Evolutionary conservation across 2,888 invertebrate species (phyloP).

Genomic region (Drosophila dives): DNA sequence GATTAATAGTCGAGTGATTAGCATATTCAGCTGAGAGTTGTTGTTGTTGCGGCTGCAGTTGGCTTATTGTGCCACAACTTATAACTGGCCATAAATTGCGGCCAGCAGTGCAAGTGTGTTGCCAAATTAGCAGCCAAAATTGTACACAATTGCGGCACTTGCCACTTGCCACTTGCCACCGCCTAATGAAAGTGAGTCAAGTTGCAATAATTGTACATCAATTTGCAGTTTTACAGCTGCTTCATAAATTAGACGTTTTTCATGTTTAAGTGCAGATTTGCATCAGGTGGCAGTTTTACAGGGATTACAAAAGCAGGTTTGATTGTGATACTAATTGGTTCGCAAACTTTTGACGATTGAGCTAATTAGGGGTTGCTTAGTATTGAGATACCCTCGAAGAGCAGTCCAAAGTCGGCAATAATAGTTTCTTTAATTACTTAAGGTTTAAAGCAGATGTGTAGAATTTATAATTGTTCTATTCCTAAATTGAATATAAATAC

Average conservation of each 20-base stretch:
- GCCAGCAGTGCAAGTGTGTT: conserved; percentile 71
- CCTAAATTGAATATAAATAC: background rate
- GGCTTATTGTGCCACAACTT: conserved; percentile 36
- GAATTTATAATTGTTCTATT: background rate
- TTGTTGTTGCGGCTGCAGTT: conserved; percentile 17
- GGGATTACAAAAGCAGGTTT: conserved; percentile 2
- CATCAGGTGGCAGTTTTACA: conserved; percentile 22
- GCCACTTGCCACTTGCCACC: conserved; percentile 19
- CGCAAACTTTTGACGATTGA: background rate
- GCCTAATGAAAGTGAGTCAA: conserved; percentile 32
- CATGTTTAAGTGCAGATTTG: conserved; percentile 36
- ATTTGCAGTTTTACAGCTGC: conserved; percentile 28
- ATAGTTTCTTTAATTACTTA: background rate
- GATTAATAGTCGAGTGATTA: conserved; percentile 69
- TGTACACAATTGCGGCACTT: conserved; percentile 34
- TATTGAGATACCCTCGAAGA: background rate
- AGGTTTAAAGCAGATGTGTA: background rate
- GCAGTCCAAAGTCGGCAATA: background rate
- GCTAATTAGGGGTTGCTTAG: background rate
- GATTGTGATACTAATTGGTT: background rate
- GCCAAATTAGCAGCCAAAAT: conserved; percentile 71
- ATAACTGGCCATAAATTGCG: conserved; percentile 67
- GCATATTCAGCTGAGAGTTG: conserved; percentile 34
- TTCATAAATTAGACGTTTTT: conserved; percentile 54
- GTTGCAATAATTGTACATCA: conserved; percentile 15